Conservation (phyloP, 2,797 vertebrate species). For the Dryobates pubescens region DNA sequence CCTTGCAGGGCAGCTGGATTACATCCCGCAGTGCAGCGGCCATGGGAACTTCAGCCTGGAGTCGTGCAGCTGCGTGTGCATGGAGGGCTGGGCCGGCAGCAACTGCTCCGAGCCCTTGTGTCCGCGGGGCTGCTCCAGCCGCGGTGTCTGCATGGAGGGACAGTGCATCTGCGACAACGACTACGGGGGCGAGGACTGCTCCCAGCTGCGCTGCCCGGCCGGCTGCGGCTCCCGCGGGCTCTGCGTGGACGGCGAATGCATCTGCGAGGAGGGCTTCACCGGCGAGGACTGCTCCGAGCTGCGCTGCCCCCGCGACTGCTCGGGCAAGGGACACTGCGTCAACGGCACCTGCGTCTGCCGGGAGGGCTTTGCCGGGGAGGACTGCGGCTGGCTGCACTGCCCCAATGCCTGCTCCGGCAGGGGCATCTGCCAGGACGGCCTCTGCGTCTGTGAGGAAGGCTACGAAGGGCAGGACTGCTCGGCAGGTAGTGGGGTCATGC, state of each 20-base stretch:
- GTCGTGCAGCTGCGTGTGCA: conserved; percentile 92
- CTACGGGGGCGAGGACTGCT: conserved; percentile 93
- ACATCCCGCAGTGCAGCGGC: conserved; percentile 89
- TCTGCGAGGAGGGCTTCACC: conserved; percentile 91
- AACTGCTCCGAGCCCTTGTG: conserved; percentile 95
- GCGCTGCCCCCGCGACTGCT: conserved; percentile 92
- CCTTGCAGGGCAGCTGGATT: conserved; percentile 89
- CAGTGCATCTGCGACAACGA: conserved; percentile 93
- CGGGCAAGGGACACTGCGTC: conserved; percentile 86
- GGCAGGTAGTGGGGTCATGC: conserved; percentile 80
- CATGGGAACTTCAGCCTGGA: conserved; percentile 96
- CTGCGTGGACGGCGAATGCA: conserved; percentile 93
- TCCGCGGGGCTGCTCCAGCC: conserved; percentile 91
- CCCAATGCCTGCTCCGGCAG: conserved; percentile 91
- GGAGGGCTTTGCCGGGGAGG: conserved; percentile 89
- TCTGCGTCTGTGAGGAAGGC: conserved; percentile 91
- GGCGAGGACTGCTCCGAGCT: conserved; percentile 91
- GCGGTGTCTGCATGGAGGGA: conserved; percentile 91
- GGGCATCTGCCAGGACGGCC: conserved; percentile 89
- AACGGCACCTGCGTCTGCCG: conserved; percentile 92
- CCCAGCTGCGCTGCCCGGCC: conserved; percentile 87
- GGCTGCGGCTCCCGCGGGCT: conserved; percentile 92
- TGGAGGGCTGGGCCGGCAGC: conserved; percentile 93
- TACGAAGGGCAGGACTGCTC: conserved; percentile 93
- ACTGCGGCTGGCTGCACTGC: conserved; percentile 89